Percentiles rank a stretch among this genome's conserved stretches.
Conservation (phyloP, 92 coral and sea anemone species). For the Epizoanthus rinbou region DNA sequence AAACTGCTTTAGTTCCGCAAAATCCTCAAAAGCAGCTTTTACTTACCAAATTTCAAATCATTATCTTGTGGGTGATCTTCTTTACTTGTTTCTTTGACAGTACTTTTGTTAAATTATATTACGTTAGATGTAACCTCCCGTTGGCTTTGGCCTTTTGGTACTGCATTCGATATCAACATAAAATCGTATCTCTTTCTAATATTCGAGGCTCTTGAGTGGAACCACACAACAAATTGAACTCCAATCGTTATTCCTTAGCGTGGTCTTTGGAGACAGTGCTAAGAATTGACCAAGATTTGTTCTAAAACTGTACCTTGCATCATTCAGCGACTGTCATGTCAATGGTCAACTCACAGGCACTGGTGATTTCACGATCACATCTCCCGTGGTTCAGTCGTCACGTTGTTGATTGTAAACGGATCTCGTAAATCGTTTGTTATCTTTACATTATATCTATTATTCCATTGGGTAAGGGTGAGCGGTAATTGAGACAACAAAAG, state of each 20-base stretch:
- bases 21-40: neutral
- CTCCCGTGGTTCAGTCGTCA: slow-evolving; percentile 10
- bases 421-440: slow-evolving; percentile 23
- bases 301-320: neutral
- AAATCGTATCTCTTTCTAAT: too few relatives aligned
- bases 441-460: neutral
- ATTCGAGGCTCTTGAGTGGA: neutral
- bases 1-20: neutral
- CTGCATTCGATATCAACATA: neutral
- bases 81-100: neutral
- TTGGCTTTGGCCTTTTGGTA: neutral
- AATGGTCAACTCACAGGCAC: too few relatives aligned
- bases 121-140: neutral
- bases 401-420: slow-evolving; percentile 18
- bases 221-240: neutral
- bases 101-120: neutral
- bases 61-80: neutral
- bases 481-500: neutral
- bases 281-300: neutral
- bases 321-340: slow-evolving; percentile 5
- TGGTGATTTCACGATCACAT: neutral
- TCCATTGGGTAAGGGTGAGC: slow-evolving; percentile 10
- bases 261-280: neutral
- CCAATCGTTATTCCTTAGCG: neutral
- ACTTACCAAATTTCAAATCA: slow-evolving; percentile 9